These are phyloP conservation scores for Melinaea menophilus DNA, from an alignment of 2,888 invertebrate genomes.

Conservation along the genomic window DNA sequence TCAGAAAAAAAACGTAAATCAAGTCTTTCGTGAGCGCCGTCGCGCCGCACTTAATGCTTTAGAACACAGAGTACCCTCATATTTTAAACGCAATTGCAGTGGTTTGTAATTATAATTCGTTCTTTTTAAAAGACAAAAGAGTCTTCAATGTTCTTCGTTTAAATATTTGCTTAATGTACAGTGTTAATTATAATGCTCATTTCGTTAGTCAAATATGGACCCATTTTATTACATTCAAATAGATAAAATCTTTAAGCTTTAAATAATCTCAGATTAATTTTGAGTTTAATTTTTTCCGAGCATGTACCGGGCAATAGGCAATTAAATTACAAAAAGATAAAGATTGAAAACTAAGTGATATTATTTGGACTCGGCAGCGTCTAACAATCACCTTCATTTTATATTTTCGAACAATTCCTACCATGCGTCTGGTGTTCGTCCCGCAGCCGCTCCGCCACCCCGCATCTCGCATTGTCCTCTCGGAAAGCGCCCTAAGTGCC, in stretches of 20 bases:
- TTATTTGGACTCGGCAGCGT: neutral
- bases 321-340: neutral
- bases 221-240: no score
- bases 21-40: neutral
- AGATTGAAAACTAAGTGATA: neutral
- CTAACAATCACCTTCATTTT: constrained; percentile 10
- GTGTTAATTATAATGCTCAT: no score
- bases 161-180: no score
- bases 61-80: constrained; percentile 1
- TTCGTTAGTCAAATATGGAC: no score
- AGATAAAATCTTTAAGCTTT: no score
- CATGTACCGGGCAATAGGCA: neutral
- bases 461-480: constrained; percentile 6
- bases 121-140: neutral
- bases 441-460: neutral
- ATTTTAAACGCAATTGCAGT: neutral
- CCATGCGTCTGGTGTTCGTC: neutral
- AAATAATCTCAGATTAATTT: no score
- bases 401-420: constrained; percentile 11
- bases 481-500: constrained; percentile 1
- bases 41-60: constrained; percentile 1
- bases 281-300: neutral
- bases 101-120: constrained; percentile 2
- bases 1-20: neutral
- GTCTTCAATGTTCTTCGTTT: neutral